Evolutionary conservation across 2,797 vertebrate species (phyloP).

Genomic region (Kryptopterus vitreolus): DNA sequence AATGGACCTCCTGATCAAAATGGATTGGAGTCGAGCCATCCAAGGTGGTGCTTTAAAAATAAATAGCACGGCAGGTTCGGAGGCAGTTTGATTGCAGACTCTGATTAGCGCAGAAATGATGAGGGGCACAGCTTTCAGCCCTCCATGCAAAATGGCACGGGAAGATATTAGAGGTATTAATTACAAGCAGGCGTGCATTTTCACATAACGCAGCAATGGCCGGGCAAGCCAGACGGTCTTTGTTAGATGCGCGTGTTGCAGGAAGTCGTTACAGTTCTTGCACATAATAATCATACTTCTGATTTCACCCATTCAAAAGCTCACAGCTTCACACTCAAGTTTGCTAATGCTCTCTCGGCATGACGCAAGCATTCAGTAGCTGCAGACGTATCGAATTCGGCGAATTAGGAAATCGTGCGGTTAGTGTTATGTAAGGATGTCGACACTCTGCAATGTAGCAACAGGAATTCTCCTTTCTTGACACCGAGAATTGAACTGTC

Average conservation of each 20-base stretch:
- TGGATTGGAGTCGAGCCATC: too few relatives aligned
- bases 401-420: constrained; percentile 2
- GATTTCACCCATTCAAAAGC: background rate
- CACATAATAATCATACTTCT: background rate
- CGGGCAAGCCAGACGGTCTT: background rate
- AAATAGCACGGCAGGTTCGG: constrained; percentile 42
- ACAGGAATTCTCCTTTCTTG: background rate
- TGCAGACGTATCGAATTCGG: background rate
- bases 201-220: background rate
- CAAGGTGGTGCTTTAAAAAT: background rate
- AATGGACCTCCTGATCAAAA: too few relatives aligned
- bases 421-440: background rate
- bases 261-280: background rate
- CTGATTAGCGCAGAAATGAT: constrained; percentile 71
- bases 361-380: background rate
- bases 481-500: too few relatives aligned
- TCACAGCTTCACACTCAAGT: background rate
- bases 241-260: background rate
- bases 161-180: constrained; percentile 19
- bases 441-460: too few relatives aligned
- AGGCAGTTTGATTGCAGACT: constrained; percentile 65
- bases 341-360: background rate
- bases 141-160: constrained; percentile 55
- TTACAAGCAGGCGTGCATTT: background rate
- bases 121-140: constrained; percentile 59